Evolutionary conservation across 2,113 vertebrate species (phyloP).

Genomic region (Apus apus): DNA sequence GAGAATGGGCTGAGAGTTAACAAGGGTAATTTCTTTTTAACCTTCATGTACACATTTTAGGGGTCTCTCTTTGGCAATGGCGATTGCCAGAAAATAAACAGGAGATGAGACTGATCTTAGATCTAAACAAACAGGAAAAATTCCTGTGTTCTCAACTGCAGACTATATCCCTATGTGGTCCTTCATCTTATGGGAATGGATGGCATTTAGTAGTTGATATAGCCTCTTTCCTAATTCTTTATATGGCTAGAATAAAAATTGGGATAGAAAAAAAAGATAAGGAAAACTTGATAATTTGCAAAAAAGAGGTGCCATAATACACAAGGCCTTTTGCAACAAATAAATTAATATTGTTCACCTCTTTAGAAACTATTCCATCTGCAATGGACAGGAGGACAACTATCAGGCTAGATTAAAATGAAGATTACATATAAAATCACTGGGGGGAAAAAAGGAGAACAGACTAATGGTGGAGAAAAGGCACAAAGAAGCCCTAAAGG

Average conservation of each 20-base stretch:
- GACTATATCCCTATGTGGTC: fast-evolving
- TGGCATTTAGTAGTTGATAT: neutral
- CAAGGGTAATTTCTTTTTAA: slow-evolving; percentile 37
- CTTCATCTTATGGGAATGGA: neutral
- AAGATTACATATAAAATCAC: slow-evolving; percentile 52
- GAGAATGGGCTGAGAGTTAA: neutral
- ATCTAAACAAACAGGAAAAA: neutral
- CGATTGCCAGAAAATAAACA: slow-evolving; percentile 5
- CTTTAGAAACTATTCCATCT: slow-evolving; percentile 1
- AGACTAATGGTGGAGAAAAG: slow-evolving; percentile 59
- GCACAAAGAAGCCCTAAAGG: slow-evolving; percentile 43
- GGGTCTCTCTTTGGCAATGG: neutral
- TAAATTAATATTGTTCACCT: slow-evolving; percentile 3
- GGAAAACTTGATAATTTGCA: neutral
- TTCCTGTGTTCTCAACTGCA: neutral
- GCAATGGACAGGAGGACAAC: slow-evolving; percentile 14
- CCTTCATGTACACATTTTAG: neutral
- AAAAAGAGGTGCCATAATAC: neutral
- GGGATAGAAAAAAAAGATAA: neutral
- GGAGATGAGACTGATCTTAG: neutral
- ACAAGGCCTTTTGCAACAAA: neutral
- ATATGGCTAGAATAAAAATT: neutral
- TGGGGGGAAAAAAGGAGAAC: neutral
- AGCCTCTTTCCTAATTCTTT: neutral
- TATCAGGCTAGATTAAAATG: slow-evolving; percentile 41